Conservation (phyloP, 2,113 vertebrate species). For the Canis aureus region DNA sequence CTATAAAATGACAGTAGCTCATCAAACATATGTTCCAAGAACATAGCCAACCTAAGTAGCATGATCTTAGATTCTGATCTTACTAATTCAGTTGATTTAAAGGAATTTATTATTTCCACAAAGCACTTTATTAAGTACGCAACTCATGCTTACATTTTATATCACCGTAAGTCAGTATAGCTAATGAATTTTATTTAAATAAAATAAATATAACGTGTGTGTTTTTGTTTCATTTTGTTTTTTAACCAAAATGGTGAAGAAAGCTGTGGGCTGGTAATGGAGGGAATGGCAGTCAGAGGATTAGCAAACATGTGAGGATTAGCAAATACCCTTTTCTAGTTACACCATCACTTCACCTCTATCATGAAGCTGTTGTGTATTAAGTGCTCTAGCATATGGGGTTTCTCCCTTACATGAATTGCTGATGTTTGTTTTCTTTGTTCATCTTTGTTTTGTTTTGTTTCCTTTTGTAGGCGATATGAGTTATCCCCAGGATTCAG, state of each 20-base stretch:
- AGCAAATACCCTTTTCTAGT: fast-evolving
- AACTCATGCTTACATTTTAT: neutral
- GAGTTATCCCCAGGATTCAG: neutral
- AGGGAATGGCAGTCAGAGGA: neutral
- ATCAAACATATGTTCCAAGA: neutral
- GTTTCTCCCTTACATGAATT: neutral
- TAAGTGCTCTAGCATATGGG: neutral
- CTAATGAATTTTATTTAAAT: slow-evolving; percentile 2
- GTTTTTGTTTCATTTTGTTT: too few species aligned
- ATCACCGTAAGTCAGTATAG: neutral
- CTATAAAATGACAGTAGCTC: neutral
- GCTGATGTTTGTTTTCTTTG: neutral
- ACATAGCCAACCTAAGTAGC: neutral
- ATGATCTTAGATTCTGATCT: neutral
- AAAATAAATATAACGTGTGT: neutral
- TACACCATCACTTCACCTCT: neutral
- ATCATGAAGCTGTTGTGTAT: neutral
- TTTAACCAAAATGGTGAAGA: neutral
- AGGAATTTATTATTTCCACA: neutral
- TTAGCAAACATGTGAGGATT: neutral
- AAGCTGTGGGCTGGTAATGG: too few species aligned
- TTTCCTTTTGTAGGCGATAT: neutral
- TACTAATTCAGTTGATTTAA: neutral
- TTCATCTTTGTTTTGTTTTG: neutral
- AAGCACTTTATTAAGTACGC: neutral